These are phyloP conservation scores for Eptesicus fuscus DNA, from an alignment of 2,113 vertebrate genomes.

Conservation along the genomic window DNA sequence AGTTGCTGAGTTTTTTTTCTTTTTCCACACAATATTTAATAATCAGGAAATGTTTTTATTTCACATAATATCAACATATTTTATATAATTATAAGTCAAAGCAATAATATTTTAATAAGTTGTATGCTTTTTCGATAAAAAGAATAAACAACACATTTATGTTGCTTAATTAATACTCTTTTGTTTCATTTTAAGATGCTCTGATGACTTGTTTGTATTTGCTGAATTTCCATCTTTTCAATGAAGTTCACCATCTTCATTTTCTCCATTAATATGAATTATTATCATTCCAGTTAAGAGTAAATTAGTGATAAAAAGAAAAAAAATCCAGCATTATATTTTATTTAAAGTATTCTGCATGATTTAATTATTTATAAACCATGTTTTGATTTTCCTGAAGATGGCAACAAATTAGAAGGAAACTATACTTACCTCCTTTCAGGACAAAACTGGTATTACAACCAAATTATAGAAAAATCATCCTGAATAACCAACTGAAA, in stretches of 20 bases:
- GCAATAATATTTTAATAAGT: not conserved
- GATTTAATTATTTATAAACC: not conserved
- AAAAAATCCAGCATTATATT: not conserved
- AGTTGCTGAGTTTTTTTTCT: not conserved
- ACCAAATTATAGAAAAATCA: not conserved
- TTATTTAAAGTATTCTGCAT: not conserved
- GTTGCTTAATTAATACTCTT: not conserved
- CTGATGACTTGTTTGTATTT: not conserved
- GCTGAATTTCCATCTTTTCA: not conserved
- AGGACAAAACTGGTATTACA: not conserved
- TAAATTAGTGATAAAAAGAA: not conserved
- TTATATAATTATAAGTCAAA: not conserved
- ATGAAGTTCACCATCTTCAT: not conserved
- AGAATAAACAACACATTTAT: not conserved
- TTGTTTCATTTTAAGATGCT: not conserved
- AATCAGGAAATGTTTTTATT: not conserved
- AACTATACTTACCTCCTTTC: not conserved
- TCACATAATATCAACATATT: not conserved
- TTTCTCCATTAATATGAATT: slow-evolving; percentile 42
- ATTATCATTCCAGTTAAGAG: not conserved
- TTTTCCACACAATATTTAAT: not conserved
- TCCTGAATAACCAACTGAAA: not conserved
- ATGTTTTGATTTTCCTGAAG: not conserved
- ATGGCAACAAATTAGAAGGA: too few relatives aligned
- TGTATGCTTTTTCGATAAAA: not conserved